phyloP scores from a whole-genome alignment of 2,888 invertebrate genomes.

The Lycia hirtaria region DNA sequence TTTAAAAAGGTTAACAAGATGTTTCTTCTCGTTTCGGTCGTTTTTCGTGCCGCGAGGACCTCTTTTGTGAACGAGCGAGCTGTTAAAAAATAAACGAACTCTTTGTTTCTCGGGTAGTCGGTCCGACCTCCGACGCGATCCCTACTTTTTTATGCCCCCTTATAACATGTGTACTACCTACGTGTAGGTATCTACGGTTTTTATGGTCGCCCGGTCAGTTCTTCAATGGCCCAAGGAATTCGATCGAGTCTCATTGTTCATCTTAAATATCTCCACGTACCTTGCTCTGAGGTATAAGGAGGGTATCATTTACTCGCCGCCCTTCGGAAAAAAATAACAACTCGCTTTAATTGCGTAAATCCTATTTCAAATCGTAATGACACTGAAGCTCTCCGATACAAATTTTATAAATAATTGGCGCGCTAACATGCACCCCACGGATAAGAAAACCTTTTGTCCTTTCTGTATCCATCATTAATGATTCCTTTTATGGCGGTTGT shows the following conservation, averaged over 20 bases:
- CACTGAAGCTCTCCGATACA: slow-evolving; percentile 33
- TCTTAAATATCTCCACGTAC: slow-evolving; percentile 64
- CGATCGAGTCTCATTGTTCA: slow-evolving; percentile 82
- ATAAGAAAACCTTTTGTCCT: slow-evolving; percentile 23
- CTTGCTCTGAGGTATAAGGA: slow-evolving; percentile 56
- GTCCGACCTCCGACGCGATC: slow-evolving; percentile 84
- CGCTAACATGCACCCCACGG: background rate
- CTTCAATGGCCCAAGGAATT: slow-evolving; percentile 85
- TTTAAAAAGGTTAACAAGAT: slow-evolving; percentile 85
- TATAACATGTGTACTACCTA: slow-evolving; percentile 85
- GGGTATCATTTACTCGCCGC: slow-evolving; percentile 62
- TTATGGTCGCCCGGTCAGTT: slow-evolving; percentile 83
- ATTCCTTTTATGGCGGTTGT: slow-evolving; percentile 11
- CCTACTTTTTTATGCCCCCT: slow-evolving; percentile 83
- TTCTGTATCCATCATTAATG: slow-evolving; percentile 31
- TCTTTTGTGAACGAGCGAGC: slow-evolving; percentile 84
- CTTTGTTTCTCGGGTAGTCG: slow-evolving; percentile 85
- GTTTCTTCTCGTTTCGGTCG: slow-evolving; percentile 80
- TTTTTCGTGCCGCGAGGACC: slow-evolving; percentile 82
- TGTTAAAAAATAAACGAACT: slow-evolving; percentile 85
- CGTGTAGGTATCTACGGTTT: slow-evolving; percentile 85
- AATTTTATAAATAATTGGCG: slow-evolving; percentile 31
- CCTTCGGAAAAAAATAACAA: slow-evolving; percentile 50
- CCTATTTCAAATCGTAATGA: slow-evolving; percentile 49
- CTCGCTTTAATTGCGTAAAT: slow-evolving; percentile 55